Evolutionary conservation across 30 jellyfish, hydroid and myxozoan species (phyloP).

Genomic region (Calvadosia cruxmelitensis): DNA sequence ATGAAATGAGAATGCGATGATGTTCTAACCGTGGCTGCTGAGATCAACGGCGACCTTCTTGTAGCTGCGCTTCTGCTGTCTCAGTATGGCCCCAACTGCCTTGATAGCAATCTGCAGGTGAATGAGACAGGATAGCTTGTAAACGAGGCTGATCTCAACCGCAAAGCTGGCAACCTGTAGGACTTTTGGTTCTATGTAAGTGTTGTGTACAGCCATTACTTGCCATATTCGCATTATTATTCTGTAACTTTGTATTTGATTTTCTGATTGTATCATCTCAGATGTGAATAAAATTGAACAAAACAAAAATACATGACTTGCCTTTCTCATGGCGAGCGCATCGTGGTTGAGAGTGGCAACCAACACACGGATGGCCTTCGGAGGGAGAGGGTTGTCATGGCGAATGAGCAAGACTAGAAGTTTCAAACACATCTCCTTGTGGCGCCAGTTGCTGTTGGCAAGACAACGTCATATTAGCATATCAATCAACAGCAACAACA

Average conservation of each 20-base stretch:
- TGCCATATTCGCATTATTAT: too few relatives aligned
- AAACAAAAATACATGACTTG: too few relatives aligned
- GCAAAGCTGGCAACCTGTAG: background rate
- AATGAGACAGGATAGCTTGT: background rate
- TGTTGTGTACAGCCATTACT: too few relatives aligned
- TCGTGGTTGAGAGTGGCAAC: slow-evolving; percentile 61
- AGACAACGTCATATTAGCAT: too few relatives aligned
- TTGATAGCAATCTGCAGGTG: slow-evolving; percentile 39
- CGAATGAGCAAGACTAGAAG: slow-evolving; percentile 41
- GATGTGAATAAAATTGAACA: too few relatives aligned
- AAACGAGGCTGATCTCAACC: background rate
- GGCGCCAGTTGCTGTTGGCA: slow-evolving; percentile 84
- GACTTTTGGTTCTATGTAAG: too few relatives aligned
- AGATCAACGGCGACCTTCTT: slow-evolving; percentile 34
- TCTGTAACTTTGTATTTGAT: too few relatives aligned
- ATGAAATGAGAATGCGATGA: too few relatives aligned
- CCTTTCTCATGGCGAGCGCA: slow-evolving; percentile 88
- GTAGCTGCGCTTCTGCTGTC: slow-evolving; percentile 47
- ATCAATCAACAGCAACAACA: too few relatives aligned
- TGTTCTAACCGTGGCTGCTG: too few relatives aligned
- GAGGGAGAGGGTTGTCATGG: slow-evolving; percentile 45
- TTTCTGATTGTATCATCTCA: too few relatives aligned
- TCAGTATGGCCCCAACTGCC: slow-evolving; percentile 50
- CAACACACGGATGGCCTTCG: slow-evolving; percentile 49
- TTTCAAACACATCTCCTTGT: slow-evolving; percentile 57